phyloP scores from a whole-genome alignment of 2,888 invertebrate genomes.

The Drosophila macrospina region DNA sequence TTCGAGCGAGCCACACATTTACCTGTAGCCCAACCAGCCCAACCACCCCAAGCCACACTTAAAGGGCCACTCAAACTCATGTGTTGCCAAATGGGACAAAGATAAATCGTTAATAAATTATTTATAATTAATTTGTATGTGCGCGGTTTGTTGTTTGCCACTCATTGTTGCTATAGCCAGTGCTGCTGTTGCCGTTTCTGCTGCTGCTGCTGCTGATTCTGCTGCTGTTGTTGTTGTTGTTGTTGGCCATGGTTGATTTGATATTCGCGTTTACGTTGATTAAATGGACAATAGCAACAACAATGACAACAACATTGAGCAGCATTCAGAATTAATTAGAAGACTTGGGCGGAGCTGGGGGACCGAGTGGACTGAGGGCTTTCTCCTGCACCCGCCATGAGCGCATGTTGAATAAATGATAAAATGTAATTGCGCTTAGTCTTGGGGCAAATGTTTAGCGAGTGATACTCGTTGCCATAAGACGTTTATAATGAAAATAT shows the following conservation, averaged over 20 bases:
- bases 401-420: slow-evolving; percentile 80
- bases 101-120: slow-evolving; percentile 82
- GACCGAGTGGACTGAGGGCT: slow-evolving; percentile 18
- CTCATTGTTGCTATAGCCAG: slow-evolving; percentile 33
- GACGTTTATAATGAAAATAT: slow-evolving; percentile 82
- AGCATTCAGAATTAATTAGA: slow-evolving; percentile 76
- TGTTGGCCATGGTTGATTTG: slow-evolving; percentile 67
- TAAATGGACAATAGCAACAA: slow-evolving; percentile 68
- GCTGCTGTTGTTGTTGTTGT: slow-evolving; percentile 26
- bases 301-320: slow-evolving; percentile 43
- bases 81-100: slow-evolving; percentile 72
- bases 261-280: slow-evolving; percentile 81
- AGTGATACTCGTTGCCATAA: slow-evolving; percentile 55
- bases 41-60: slow-evolving; percentile 12
- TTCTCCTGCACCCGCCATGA: slow-evolving; percentile 44
- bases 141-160: slow-evolving; percentile 58
- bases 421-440: slow-evolving; percentile 78
- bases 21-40: neutral
- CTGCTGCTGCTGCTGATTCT: slow-evolving; percentile 24
- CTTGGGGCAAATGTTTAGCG: slow-evolving; percentile 45
- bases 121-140: slow-evolving; percentile 82
- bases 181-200: slow-evolving; percentile 1
- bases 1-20: slow-evolving; percentile 6
- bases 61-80: slow-evolving; percentile 56
- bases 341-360: slow-evolving; percentile 36